Evolutionary conservation across 92 coral and sea anemone species (phyloP), one percentile per base, ranked within the genome.

Genomic region (Parazoanthus atlanticus): DNA sequence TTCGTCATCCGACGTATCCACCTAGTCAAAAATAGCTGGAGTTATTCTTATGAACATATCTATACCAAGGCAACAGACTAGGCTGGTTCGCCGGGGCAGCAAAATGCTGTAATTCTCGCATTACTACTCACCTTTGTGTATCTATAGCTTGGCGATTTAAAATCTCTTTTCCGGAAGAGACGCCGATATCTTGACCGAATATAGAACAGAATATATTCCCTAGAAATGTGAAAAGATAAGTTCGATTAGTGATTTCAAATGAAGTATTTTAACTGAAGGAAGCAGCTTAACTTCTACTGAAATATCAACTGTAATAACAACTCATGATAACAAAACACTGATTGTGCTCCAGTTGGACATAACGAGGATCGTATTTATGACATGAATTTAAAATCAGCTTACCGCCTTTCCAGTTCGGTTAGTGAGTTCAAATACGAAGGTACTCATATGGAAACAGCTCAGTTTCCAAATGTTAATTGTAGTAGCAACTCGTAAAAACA

Each of bases 1-100:
- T 3, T 84, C 87, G 78, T 84, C 87, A 19, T 84, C 87, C 21
- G 87, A 84, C 16, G 77, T 84, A 31, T 84, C 74, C 36, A 84
- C 87, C 87, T 84, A 40, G 33, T 28, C 10, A 17, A 17, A 11
- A 28, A 26, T 1, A 78, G 47, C 29, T 38, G 6, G 3, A 47
- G 40, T 11, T 26, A 52, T 6, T 33, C n/a, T n/a, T n/a, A n/a
- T n/a, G n/a, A n/a, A n/a, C n/a, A n/a, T n/a, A n/a, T n/a, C 38
- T 36, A 36, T 36, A 0, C 38, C 38, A 36, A 36, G 38, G 38
- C 38, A 36, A 36, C 2, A 36, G 4, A 5, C 38, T 36, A 5
- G 38, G 38, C 4, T 36, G 38, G 38, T 36, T 36, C 38, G 1
- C 38, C 38, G 38, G 38, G 4, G 38, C 38, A 36, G 38, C 38